Evolutionary conservation across 1,140 invertebrate genomes (phyloP).

Genomic region (Tribolium castaneum): DNA sequence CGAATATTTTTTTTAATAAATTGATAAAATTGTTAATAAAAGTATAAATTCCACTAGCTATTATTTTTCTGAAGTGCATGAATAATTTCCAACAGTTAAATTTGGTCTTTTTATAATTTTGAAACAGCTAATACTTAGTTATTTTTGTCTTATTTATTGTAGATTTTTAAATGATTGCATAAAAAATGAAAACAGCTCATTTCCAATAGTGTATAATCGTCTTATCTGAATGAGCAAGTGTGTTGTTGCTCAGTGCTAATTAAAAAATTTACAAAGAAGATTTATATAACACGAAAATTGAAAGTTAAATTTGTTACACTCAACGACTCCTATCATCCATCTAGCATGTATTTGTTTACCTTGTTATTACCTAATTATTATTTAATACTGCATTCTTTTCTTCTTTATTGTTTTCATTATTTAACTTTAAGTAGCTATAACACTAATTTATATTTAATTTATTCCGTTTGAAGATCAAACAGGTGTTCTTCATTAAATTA

Average conservation of each 20-base stretch:
- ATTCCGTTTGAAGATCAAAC: not conserved
- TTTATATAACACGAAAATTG: not conserved
- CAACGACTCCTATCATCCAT: not conserved
- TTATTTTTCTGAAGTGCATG: too few species aligned
- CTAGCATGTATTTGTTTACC: not conserved
- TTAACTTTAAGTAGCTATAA: not conserved
- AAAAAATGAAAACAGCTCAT: too few species aligned
- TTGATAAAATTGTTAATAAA: too few species aligned
- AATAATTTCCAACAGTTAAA: too few species aligned
- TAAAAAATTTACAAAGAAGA: not conserved
- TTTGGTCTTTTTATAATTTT: too few species aligned
- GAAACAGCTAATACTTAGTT: too few species aligned
- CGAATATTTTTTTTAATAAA: too few species aligned
- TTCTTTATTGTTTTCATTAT: not conserved
- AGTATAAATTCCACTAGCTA: too few species aligned
- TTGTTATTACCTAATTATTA: not conserved
- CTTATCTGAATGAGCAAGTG: not conserved
- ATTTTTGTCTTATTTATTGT: too few species aligned
- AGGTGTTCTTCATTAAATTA: not conserved
- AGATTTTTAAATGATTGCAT: too few species aligned
- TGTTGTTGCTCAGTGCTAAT: not conserved
- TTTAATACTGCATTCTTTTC: not conserved
- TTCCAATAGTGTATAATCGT: not conserved
- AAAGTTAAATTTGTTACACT: not conserved
- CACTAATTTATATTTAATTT: not conserved